Conservation (phyloP, 2,113 vertebrate species). For the Saccopteryx bilineata region DNA sequence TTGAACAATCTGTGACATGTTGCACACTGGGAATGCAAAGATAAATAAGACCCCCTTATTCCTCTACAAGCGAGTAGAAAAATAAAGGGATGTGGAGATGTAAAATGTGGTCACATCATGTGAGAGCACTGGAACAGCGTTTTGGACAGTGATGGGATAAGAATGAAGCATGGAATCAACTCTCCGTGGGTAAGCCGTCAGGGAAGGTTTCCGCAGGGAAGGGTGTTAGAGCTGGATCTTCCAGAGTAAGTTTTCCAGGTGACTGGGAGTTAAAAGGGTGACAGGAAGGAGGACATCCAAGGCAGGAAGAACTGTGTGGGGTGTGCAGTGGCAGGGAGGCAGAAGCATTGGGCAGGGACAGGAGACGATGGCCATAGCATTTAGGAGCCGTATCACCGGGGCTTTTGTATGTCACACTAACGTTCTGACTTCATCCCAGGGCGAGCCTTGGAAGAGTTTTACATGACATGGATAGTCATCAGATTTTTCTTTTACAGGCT, state of each 20-base stretch:
- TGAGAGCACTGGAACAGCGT: not conserved
- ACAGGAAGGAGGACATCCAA: not conserved
- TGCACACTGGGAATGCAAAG: not conserved
- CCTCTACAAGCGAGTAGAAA: not conserved
- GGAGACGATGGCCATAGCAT: not conserved
- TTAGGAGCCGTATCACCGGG: not conserved
- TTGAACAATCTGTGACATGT: not conserved
- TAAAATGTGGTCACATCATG: not conserved
- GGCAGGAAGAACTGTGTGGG: not conserved
- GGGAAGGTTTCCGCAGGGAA: not conserved
- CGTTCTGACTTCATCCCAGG: not conserved
- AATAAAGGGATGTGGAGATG: not conserved
- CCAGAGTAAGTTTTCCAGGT: not conserved
- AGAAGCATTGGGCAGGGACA: not conserved
- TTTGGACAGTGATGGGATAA: not conserved
- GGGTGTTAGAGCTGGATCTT: not conserved
- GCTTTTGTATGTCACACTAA: not conserved
- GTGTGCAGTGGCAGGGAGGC: not conserved
- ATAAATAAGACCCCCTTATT: not conserved
- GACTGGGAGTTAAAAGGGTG: not conserved
- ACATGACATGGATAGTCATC: not conserved
- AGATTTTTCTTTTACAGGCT: not conserved
- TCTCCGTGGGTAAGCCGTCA: not conserved
- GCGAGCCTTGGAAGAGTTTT: conserved; percentile 7
- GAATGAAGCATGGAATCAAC: not conserved